Evolutionary conservation across 2,797 vertebrate genomes (phyloP), one percentile per base, ranked within the genome.

Genomic region (Poeciliopsis gracilis): DNA sequence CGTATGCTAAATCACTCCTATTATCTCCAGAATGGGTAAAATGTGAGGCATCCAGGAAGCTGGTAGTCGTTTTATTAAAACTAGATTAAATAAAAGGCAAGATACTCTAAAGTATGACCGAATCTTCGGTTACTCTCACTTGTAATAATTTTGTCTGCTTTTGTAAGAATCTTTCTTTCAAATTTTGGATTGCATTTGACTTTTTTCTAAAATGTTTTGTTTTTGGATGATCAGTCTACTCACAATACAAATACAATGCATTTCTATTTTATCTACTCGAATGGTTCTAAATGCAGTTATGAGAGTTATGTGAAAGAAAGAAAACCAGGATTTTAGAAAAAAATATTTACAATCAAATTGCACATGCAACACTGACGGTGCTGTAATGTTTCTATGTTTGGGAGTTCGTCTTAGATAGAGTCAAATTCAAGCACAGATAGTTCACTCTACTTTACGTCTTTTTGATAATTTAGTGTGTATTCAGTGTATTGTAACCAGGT

Each of bases 61-160:
- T n/a, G 53, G 20, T 59, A 66, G 45, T 9, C 25, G 84, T 78
- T 82, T 67, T 6, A 69, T n/a, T 55, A 47, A 85, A 82, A 86
- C 28, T 57, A n/a, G 47, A 45, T 59, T 1, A 0, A 84, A 76
- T 80, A 73, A 79, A 81, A 87, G 59, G 10, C 46, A 45, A 55
- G 72, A 23, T n/a, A 43, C 25, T 13, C 18, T 66, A 33, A 33
- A 25, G 72, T 79, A 6, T 45, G 57, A 57, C 11, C 49, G 83
- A 72, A 73, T 70, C 36, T 75, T n/a, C 63, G 72, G 83, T 79
- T 79, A 51, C 46, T 73, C 53, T 77, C 76, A 81, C 74, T 75
- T 59, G 9, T 45, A 43, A 7, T 61, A 57, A 76, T 77, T 81
- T 79, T 41, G 61, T 69, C 46, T 47, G 57, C 74, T 53, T 23